phyloP scores from a whole-genome alignment of 2,797 vertebrate genomes.

The Chromis chromis region DNA sequence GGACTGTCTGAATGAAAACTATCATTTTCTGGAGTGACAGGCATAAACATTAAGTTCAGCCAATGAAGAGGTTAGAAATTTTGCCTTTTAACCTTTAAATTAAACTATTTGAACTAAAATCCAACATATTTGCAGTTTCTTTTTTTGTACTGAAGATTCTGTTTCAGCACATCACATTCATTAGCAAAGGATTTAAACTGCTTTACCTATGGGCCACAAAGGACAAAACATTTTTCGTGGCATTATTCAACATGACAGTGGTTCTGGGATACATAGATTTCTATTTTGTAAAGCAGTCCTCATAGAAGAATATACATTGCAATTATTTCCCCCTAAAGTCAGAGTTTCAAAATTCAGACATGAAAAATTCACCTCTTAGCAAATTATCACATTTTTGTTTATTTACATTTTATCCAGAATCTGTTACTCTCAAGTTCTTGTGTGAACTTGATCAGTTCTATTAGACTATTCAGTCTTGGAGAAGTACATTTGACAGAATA shows the following conservation, averaged over 20 bases:
- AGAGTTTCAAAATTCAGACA: constrained; percentile 6
- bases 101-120: neutral
- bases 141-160: too few relatives aligned
- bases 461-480: too few relatives aligned
- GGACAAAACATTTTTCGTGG: neutral
- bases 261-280: neutral
- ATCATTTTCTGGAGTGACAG: constrained; percentile 4
- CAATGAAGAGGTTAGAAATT: neutral
- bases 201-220: neutral
- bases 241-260: neutral
- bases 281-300: neutral
- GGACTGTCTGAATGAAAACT: neutral
- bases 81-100: neutral
- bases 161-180: too few relatives aligned
- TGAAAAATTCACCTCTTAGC: neutral
- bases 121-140: too few relatives aligned
- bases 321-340: constrained; percentile 2
- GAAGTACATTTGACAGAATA: constrained; percentile 37
- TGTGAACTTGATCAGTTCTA: too few relatives aligned
- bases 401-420: constrained; percentile 21
- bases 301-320: neutral
- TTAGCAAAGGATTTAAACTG: too few relatives aligned
- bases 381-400: constrained; percentile 4
- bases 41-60: neutral
- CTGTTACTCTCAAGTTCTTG: constrained; percentile 15